These are phyloP conservation scores for Osmerus mordax DNA, from an alignment of 2,113 vertebrate species.

Conservation along the genomic window DNA sequence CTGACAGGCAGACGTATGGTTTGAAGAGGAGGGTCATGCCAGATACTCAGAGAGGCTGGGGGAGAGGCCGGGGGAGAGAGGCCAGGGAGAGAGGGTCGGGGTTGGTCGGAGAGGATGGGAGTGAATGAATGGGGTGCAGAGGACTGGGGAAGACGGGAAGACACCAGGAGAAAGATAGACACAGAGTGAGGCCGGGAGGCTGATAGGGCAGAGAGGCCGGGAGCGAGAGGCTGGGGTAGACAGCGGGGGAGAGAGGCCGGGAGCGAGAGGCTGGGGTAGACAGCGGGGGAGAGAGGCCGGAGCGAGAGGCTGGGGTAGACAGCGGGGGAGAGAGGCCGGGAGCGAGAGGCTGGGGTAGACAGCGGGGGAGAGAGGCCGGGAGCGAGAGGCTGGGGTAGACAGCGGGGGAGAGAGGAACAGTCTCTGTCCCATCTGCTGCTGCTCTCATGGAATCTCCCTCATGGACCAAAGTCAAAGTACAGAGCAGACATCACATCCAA, in stretches of 20 bases:
- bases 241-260: neutral
- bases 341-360: neutral
- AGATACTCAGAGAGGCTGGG: no score
- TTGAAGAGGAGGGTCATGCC: no score
- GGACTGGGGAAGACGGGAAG: constrained; percentile 22
- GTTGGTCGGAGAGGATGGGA: no score
- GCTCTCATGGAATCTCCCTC: constrained; percentile 24
- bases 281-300: neutral
- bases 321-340: no score
- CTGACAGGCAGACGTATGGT: no score
- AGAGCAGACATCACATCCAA: constrained; percentile 34
- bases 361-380: neutral
- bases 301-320: neutral
- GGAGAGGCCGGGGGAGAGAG: neutral
- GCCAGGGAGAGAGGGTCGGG: neutral
- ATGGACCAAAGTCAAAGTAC: constrained; percentile 30
- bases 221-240: neutral
- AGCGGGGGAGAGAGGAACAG: constrained; percentile 5
- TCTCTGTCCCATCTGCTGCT: constrained; percentile 17
- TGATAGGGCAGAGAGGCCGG: neutral
- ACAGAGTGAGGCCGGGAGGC: neutral
- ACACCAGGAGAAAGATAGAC: no score
- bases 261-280: neutral
- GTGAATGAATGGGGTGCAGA: no score
- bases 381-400: neutral